Evolutionary conservation across 1,140 invertebrate genomes (phyloP).

Genomic region (Drosophila asahinai): DNA sequence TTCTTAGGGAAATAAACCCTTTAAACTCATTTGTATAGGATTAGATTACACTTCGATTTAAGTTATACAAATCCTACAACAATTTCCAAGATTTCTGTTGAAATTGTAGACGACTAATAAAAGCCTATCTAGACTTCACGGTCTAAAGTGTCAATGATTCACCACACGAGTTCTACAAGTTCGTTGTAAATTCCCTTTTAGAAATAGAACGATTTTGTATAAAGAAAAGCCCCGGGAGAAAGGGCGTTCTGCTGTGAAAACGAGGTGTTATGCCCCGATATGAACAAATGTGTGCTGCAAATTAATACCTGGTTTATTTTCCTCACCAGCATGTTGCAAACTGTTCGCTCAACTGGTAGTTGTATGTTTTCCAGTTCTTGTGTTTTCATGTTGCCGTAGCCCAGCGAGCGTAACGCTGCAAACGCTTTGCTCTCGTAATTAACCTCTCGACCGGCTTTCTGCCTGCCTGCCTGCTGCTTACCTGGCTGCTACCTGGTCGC

Average conservation of each 20-base stretch:
- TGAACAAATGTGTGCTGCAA: slow-evolving; percentile 25
- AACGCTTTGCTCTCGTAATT: slow-evolving; percentile 80
- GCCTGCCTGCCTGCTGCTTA: slow-evolving; percentile 49
- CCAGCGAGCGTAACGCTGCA: slow-evolving; percentile 73
- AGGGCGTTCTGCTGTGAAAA: slow-evolving; percentile 20
- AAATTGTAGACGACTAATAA: too few species aligned
- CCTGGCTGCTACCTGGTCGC: slow-evolving; percentile 20
- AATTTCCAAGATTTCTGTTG: neutral
- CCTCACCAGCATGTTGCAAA: slow-evolving; percentile 25
- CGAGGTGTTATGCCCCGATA: slow-evolving; percentile 14
- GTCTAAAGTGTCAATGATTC: neutral
- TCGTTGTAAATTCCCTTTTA: neutral
- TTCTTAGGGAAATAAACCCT: neutral
- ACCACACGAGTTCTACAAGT: neutral
- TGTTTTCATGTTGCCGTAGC: slow-evolving; percentile 29
- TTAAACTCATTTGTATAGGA: neutral
- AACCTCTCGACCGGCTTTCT: slow-evolving; percentile 82
- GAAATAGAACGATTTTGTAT: neutral
- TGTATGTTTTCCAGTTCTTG: slow-evolving; percentile 34
- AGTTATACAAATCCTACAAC: neutral
- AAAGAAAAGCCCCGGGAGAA: neutral
- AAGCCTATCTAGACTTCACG: neutral
- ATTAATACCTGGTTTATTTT: slow-evolving; percentile 28
- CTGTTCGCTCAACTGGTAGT: slow-evolving; percentile 54
- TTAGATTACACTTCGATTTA: neutral